Percentiles rank a stretch among this genome's conserved stretches.
Conservation (phyloP, 2,113 vertebrate species). For the Galeopterus variegatus region DNA sequence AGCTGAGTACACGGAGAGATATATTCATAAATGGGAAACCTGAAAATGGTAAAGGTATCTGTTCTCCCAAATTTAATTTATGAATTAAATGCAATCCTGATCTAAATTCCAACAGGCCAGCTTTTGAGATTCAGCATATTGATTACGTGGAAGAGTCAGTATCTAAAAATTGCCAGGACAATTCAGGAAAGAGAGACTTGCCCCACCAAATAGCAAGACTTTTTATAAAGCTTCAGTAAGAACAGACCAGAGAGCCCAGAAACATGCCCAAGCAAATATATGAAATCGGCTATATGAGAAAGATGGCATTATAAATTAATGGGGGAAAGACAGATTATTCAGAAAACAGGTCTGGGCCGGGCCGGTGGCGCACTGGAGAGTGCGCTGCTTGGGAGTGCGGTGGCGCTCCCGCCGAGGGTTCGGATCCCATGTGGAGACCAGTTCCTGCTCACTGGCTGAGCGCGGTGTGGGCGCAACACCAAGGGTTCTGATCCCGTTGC, state of each 20-base stretch:
- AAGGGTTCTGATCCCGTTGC: too few species aligned
- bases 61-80: neutral
- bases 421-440: too few species aligned
- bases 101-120: neutral
- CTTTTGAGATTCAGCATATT: neutral
- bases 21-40: neutral
- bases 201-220: fast-evolving
- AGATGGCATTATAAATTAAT: neutral
- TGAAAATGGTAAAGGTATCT: neutral
- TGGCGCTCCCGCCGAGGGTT: too few species aligned
- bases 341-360: too few species aligned
- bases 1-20: too few species aligned
- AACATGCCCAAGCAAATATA: fast-evolving
- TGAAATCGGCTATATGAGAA: too few species aligned
- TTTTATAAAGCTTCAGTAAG: neutral
- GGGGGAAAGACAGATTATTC: neutral
- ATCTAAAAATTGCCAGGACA: neutral
- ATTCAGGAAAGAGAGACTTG: neutral
- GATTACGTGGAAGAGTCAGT: neutral
- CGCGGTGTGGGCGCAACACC: too few species aligned
- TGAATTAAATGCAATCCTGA: too few species aligned
- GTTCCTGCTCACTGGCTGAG: too few species aligned
- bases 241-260: neutral
- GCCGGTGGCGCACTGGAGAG: too few species aligned
- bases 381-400: too few species aligned